Conservation (phyloP, 2,888 invertebrate genomes). For the Drosophila buzzatii region DNA sequence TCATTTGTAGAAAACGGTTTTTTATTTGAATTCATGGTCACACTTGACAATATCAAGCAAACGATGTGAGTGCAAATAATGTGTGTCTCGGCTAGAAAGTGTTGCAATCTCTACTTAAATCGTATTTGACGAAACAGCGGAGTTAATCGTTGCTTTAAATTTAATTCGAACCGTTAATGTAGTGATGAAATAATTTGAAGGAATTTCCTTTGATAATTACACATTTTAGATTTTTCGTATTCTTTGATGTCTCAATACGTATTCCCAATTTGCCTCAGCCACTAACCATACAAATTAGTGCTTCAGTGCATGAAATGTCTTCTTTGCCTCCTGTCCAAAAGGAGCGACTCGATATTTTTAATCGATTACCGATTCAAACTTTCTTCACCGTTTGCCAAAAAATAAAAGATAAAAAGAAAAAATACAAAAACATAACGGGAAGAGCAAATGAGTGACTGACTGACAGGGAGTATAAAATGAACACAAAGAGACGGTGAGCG, state of each 20-base stretch:
- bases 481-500: conserved; percentile 5
- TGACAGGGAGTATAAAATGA: conserved; percentile 7
- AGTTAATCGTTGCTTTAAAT: background rate
- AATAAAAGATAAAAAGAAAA: conserved; percentile 23
- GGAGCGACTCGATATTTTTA: background rate
- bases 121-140: conserved; percentile 8
- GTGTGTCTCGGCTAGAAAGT: conserved; percentile 16
- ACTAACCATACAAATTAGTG: no score
- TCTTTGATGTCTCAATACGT: background rate
- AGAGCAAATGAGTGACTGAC: conserved; percentile 5
- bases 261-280: background rate
- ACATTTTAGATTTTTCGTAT: background rate
- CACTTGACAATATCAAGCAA: conserved; percentile 14
- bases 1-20: conserved; percentile 12
- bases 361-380: conserved; percentile 16
- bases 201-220: background rate
- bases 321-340: background rate
- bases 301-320: background rate
- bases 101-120: conserved; percentile 9
- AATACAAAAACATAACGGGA: conserved; percentile 36
- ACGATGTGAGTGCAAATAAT: conserved; percentile 1
- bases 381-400: conserved; percentile 33
- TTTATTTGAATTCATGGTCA: conserved; percentile 17
- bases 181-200: background rate
- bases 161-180: background rate